Percentiles rank a stretch among this genome's conserved stretches.
These are phyloP conservation scores for Octodon degus DNA, from an alignment of 2,113 vertebrate species.

Conservation along the genomic window DNA sequence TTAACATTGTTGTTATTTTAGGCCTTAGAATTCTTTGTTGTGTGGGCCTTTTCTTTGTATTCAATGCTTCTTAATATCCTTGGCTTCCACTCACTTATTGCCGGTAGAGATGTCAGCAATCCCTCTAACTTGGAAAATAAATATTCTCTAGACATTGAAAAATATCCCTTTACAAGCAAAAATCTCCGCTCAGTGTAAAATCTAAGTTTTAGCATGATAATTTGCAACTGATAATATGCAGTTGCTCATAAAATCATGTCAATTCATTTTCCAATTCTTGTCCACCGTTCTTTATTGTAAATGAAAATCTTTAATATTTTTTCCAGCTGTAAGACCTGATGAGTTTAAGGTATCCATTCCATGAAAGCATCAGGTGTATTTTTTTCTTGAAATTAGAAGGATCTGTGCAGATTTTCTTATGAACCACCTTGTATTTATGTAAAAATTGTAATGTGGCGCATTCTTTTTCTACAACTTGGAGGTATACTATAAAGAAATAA, in stretches of 20 bases:
- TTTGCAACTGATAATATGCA: not conserved
- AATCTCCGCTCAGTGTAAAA: not conserved
- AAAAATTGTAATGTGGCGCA: not conserved
- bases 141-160: not conserved
- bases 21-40: not conserved
- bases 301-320: not conserved
- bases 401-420: not conserved
- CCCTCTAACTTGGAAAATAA: not conserved
- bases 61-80: not conserved
- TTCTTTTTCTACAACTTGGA: not conserved
- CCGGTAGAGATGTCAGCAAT: not conserved
- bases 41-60: not conserved
- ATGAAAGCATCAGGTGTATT: not conserved
- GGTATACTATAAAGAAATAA: not conserved
- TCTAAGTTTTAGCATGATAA: not conserved
- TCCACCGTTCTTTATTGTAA: not conserved
- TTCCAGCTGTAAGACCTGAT: not conserved
- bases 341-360: not conserved
- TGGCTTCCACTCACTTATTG: not conserved
- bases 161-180: not conserved
- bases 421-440: not conserved
- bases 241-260: not conserved
- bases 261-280: not conserved
- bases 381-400: not conserved
- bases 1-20: not conserved